Evolutionary conservation across 1,140 invertebrate genomes (phyloP), one percentile per base, ranked within the genome.

Genomic region (Antheraea mylitta): DNA sequence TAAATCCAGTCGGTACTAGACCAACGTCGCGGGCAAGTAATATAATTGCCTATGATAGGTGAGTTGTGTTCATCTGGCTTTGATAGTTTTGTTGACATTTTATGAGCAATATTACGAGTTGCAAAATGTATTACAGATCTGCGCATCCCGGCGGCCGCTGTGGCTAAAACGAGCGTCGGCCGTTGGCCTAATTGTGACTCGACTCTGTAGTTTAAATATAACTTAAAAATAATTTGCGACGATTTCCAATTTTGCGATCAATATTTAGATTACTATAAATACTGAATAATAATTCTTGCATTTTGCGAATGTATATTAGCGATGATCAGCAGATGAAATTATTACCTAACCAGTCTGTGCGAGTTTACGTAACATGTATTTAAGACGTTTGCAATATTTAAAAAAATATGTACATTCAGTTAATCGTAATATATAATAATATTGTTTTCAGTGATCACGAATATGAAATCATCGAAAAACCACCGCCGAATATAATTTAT

Each of bases 371-470:
- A 64, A 42, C 16, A 48, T 45, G 38, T 64, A 10, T 10, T 18
- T 18, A 45, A 45, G 37, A 61, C 19, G 10, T 22, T 7, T 6
- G 30, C 10, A 10, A 64, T 16, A 9, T 64, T 64, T 37, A 38
- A 37, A 64, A 36, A 0, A 62, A 16, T 62, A 36, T 62, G 8
- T 62, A 16, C 16, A 10, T 9, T 2, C 30, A 60, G 42, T 58
- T 58, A 42, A 61, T 69, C 16, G 58, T 53, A 10, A 68, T 64
- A 63, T 5, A 62, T 53, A 13, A 7, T 72, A 70, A 45, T 73
- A 60, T 78, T 69, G 64, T 68, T 95, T 94, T 78, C 93, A 97
- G 96, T 94, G 96, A 97, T 94, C 96, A 98, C 94, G 96, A 97
- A 87, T 98, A 97, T 93, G 96, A 97, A 93, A 96, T 96, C 72